These are phyloP conservation scores for Ephialtes manifestator DNA, from an alignment of 2,888 invertebrate genomes.

Conservation along the genomic window DNA sequence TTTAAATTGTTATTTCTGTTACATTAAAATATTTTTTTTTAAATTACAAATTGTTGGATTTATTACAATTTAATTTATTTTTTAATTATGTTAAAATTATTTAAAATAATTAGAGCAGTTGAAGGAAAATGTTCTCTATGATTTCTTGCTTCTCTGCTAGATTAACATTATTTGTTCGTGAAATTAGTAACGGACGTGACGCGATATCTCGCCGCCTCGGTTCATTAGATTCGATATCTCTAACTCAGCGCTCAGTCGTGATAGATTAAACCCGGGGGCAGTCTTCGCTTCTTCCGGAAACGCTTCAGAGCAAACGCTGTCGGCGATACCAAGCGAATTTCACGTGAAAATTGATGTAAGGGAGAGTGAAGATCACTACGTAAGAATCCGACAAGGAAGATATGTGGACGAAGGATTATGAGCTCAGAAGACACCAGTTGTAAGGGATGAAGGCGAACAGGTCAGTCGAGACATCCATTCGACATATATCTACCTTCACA, in stretches of 20 bases:
- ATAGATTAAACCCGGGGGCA: conserved; percentile 34
- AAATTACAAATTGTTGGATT: too few species aligned
- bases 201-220: not conserved
- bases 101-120: not conserved
- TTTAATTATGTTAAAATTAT: too few species aligned
- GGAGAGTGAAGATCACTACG: conserved; percentile 13
- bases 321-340: conserved; percentile 8
- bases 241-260: conserved; percentile 18
- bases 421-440: not conserved
- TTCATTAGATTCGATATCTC: conserved; percentile 37
- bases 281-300: not conserved
- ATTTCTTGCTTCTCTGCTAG: not conserved
- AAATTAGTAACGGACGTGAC: conserved; percentile 36
- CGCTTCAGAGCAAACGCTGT: conserved; percentile 10
- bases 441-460: not conserved
- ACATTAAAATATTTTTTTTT: too few species aligned
- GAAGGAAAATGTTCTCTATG: not conserved
- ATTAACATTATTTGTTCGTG: conserved; percentile 31
- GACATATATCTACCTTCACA: not conserved
- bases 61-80: too few species aligned
- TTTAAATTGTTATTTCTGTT: too few species aligned
- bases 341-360: conserved; percentile 19
- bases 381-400: not conserved
- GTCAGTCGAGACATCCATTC: not conserved
- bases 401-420: not conserved